Percentiles rank a stretch among this genome's conserved stretches.
Evolutionary conservation across 2,113 vertebrate genomes (phyloP).

Genomic region (Eurystomus gularis): DNA sequence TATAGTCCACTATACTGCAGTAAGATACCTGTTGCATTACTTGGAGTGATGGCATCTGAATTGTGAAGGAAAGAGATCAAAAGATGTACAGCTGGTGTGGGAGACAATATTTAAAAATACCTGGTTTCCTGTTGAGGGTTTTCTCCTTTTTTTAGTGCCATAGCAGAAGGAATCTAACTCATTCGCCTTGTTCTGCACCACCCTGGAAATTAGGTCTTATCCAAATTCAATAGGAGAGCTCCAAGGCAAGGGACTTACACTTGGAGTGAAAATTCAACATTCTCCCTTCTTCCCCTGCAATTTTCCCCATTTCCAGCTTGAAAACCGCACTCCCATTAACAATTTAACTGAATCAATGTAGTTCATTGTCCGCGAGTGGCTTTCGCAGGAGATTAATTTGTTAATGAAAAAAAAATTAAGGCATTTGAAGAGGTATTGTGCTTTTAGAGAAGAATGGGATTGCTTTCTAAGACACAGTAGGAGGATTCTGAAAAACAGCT

Average conservation of each 20-base stretch:
- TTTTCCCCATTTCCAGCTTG: not conserved
- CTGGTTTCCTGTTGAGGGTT: not conserved
- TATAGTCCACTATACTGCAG: not conserved
- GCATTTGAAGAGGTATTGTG: not conserved
- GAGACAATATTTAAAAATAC: not conserved
- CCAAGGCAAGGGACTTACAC: not conserved
- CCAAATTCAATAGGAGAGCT: not conserved
- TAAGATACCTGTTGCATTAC: not conserved
- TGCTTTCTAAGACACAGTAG: not conserved
- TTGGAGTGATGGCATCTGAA: not conserved
- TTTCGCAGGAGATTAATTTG: not conserved
- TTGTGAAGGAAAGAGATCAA: not conserved
- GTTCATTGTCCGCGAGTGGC: not conserved
- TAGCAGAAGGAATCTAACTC: not conserved
- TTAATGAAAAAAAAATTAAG: not conserved
- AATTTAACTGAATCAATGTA: not conserved
- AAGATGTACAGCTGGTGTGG: not conserved
- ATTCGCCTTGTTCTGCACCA: not conserved
- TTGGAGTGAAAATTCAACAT: not conserved
- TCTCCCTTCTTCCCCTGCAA: not conserved
- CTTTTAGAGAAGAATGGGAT: not conserved
- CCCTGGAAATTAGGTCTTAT: not conserved
- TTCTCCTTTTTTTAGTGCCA: not conserved
- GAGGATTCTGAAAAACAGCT: not conserved
- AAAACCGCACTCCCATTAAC: not conserved